Conservation (phyloP, 2,113 vertebrate genomes). For the human region GRCh38 chr21:29688001-29688500, state of each 20-base stretch:
- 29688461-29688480: background rate
- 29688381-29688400: background rate
- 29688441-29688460: background rate
- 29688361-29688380: background rate
- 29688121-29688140: background rate
- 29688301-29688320: background rate
- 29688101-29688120: background rate
- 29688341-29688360: background rate
- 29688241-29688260: constrained; percentile 37
- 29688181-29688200: constrained; percentile 33
- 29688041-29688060: background rate
- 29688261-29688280: background rate
- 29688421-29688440: background rate
- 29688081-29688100: background rate
- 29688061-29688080: background rate
- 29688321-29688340: background rate
- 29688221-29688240: constrained; percentile 41
- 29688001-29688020: background rate
- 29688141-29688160: background rate
- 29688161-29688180: background rate
- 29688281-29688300: background rate
- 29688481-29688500: background rate
- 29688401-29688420: background rate
- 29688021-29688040: background rate
- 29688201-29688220: background rate